Evolutionary conservation across 1,140 invertebrate genomes (phyloP), one percentile per base, ranked within the genome.

Genomic region (Aphis craccivora): DNA sequence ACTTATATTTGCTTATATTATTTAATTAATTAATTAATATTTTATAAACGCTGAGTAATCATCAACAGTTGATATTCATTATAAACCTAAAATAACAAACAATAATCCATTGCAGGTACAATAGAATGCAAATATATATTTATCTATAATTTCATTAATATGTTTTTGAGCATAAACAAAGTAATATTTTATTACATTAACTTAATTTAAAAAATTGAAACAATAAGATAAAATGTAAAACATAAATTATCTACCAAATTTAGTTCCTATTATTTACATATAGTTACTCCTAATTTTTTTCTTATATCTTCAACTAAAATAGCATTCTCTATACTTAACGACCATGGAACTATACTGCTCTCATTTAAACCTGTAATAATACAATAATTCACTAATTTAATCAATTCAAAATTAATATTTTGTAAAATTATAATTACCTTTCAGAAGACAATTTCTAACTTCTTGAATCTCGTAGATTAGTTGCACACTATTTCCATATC

Each of bases 381-480:
- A 67, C 3, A 45, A 43, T 1, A 90, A 67, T n/a, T 67, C 25
- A 67, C 60, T 67, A 18, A 76, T n/a, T 14, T 3, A 67, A 76
- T 76, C n/a, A 4, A 18, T 11, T 67, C 30, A 67, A 67, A 67
- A 67, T 60, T 8, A 25, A 60, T 60, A 60, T 60, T 60, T 90
- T 60, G 18, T 48, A 1, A 76, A 60, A 81, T 25, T 55, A 93
- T 91, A 94, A 45, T 93, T 95, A 96, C 97, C 97, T 94, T 96
- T 95, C 93, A 95, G 94, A 92, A 98, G 96, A 94, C 97, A 97
- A 94, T 96, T 95, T 51, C 97, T 95, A 45, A 96, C 97, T 96
- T 98, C 97, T 86, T 96, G 95, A 20, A 97, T 97, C 95, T 98
- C 96, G 94, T 97, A 98, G 55, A 96, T 95, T 30, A 98, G 95